These are phyloP conservation scores for Patiria miniata DNA, from an alignment of 35 echinoderm and acorn worm genomes.

Conservation along the genomic window DNA sequence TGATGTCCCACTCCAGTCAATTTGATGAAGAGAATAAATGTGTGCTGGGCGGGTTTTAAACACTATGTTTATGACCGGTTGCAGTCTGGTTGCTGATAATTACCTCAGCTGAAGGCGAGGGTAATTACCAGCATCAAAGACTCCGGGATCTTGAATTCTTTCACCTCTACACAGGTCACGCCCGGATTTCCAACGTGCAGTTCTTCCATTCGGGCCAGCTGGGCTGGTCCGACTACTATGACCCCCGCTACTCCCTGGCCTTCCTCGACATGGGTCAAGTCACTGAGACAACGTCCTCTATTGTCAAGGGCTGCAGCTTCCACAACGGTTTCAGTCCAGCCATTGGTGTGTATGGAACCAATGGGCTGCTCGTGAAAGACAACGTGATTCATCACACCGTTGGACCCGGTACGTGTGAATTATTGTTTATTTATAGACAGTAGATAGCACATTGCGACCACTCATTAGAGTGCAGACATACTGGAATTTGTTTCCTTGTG, in stretches of 20 bases:
- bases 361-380: slow-evolving; percentile 42
- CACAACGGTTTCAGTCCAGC: slow-evolving; percentile 70
- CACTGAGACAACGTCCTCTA: slow-evolving; percentile 7
- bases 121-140: too few species aligned
- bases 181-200: slow-evolving; percentile 64
- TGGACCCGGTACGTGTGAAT: slow-evolving; percentile 50
- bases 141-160: too few species aligned
- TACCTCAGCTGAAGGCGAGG: too few species aligned
- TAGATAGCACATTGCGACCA: not conserved
- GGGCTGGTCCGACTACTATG: slow-evolving; percentile 58
- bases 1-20: too few species aligned
- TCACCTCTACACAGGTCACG: slow-evolving; percentile 39
- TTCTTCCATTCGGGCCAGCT: slow-evolving; percentile 59
- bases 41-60: too few species aligned
- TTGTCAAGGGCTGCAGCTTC: slow-evolving; percentile 64
- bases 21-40: too few species aligned
- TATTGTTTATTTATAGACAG: not conserved
- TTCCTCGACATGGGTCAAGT: slow-evolving; percentile 42
- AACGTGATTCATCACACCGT: slow-evolving; percentile 77
- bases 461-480: not conserved
- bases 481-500: too few species aligned
- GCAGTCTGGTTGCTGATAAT: too few species aligned
- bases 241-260: slow-evolving; percentile 65
- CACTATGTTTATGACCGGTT: too few species aligned
- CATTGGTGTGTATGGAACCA: slow-evolving; percentile 54